A percentile compares a stretch with the other conserved stretches of the same genome.
Evolutionary conservation across 2,797 vertebrate species (phyloP).

Genomic region (Sebastes hopkinsi): DNA sequence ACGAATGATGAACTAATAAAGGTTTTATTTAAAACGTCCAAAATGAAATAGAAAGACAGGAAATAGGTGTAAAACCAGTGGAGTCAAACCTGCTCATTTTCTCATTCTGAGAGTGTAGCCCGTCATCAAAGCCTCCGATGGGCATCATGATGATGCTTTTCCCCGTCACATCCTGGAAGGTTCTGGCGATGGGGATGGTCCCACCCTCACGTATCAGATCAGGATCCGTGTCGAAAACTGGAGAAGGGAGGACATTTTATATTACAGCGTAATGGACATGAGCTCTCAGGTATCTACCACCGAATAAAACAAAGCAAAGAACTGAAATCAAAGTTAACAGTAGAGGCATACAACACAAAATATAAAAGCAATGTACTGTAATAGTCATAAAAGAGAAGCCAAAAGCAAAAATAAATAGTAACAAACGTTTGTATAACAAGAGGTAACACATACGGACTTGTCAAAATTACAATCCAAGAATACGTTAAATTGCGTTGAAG

Average conservation of each 20-base stretch:
- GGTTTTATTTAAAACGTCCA: neutral
- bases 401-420: neutral
- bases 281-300: neutral
- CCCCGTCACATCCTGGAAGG: slow-evolving; percentile 84
- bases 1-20: neutral
- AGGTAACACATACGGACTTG: neutral
- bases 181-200: slow-evolving; percentile 89
- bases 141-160: slow-evolving; percentile 93
- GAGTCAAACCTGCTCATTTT: slow-evolving; percentile 91
- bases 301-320: neutral
- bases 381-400: neutral
- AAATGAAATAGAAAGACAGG: neutral
- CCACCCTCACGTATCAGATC: slow-evolving; percentile 92
- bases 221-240: slow-evolving; percentile 89
- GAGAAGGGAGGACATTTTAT: neutral
- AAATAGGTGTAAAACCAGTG: too few species aligned
- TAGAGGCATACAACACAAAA: neutral
- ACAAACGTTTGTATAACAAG: neutral
- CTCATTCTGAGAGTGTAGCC: slow-evolving; percentile 93
- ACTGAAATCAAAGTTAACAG: neutral
- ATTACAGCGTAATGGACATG: neutral
- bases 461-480: too few species aligned
- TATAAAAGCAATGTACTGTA: neutral
- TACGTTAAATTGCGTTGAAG: too few species aligned
- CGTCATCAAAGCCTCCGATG: slow-evolving; percentile 90